These are phyloP conservation scores for Drosophila fulvimacula DNA, from an alignment of 2,888 invertebrate genomes.

Conservation along the genomic window DNA sequence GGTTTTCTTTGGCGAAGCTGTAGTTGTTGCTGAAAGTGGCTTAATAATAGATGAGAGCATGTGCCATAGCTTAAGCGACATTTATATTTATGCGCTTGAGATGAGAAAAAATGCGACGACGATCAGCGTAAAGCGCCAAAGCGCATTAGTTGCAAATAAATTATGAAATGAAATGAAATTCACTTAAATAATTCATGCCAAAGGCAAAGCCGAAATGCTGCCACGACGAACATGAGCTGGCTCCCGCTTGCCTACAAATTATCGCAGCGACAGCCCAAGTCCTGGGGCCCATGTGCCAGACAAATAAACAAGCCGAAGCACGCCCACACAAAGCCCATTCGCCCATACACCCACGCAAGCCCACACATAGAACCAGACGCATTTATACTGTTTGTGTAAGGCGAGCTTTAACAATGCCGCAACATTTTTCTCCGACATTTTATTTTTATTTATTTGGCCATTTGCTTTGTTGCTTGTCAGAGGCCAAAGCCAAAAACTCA, in stretches of 20 bases:
- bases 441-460: constrained; percentile 61
- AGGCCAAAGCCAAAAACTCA: constrained; percentile 36
- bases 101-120: constrained; percentile 55
- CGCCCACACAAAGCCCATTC: neutral
- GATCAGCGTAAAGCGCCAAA: constrained; percentile 58
- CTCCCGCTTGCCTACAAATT: constrained; percentile 68
- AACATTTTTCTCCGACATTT: constrained; percentile 59
- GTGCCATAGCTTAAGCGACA: constrained; percentile 58
- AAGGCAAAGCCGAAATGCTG: constrained; percentile 40
- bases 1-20: neutral
- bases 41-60: constrained; percentile 66
- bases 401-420: constrained; percentile 49
- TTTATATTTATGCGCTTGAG: constrained; percentile 57
- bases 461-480: constrained; percentile 43
- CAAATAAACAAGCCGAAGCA: constrained; percentile 40
- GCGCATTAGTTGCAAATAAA: constrained; percentile 72
- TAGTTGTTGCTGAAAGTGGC: constrained; percentile 35
- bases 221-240: constrained; percentile 51
- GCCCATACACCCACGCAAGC: constrained; percentile 10
- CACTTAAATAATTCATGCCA: constrained; percentile 72
- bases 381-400: constrained; percentile 12
- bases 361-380: constrained; percentile 1
- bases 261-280: constrained; percentile 51
- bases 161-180: constrained; percentile 69
- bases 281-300: constrained; percentile 41